These are phyloP conservation scores for Melitaea athalia DNA, from an alignment of 2,888 invertebrate genomes.

Conservation along the genomic window DNA sequence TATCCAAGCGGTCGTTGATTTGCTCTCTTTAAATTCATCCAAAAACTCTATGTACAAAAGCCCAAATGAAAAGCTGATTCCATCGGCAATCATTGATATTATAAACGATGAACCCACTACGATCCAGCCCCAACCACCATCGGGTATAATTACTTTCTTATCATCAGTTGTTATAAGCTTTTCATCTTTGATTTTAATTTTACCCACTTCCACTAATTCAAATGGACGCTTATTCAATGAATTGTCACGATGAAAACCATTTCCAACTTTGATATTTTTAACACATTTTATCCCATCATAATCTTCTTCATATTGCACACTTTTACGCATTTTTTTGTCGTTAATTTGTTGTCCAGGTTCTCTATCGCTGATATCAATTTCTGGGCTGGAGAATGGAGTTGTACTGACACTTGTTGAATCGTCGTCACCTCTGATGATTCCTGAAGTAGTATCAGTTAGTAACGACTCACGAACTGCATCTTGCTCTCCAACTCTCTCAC, in stretches of 20 bases:
- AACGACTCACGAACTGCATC: constrained; percentile 67
- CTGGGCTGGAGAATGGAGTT: constrained; percentile 68
- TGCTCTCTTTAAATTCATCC: constrained; percentile 89
- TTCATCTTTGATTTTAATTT: constrained; percentile 44
- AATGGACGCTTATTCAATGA: constrained; percentile 45
- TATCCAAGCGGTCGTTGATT: constrained; percentile 94
- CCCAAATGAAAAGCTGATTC: constrained; percentile 96
- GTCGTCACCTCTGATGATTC: constrained; percentile 73
- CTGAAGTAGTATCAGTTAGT: constrained; percentile 76
- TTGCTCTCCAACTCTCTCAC: constrained; percentile 48
- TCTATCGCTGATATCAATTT: constrained; percentile 59
- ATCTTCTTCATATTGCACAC: constrained; percentile 34
- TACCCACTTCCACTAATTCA: constrained; percentile 51
- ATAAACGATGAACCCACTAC: constrained; percentile 93
- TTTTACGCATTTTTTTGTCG: constrained; percentile 37
- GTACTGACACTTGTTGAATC: constrained; percentile 61
- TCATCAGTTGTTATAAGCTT: constrained; percentile 46
- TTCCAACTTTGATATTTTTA: constrained; percentile 43
- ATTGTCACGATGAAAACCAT: constrained; percentile 30
- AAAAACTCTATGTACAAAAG: constrained; percentile 92
- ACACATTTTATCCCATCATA: constrained; percentile 37
- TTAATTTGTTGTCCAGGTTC: constrained; percentile 43
- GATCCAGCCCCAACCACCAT: constrained; percentile 95
- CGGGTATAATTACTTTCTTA: constrained; percentile 84
- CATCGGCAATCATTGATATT: constrained; percentile 95